phyloP scores from a whole-genome alignment of 2,888 invertebrate species.

The Ornithoptera alexandrae region DNA sequence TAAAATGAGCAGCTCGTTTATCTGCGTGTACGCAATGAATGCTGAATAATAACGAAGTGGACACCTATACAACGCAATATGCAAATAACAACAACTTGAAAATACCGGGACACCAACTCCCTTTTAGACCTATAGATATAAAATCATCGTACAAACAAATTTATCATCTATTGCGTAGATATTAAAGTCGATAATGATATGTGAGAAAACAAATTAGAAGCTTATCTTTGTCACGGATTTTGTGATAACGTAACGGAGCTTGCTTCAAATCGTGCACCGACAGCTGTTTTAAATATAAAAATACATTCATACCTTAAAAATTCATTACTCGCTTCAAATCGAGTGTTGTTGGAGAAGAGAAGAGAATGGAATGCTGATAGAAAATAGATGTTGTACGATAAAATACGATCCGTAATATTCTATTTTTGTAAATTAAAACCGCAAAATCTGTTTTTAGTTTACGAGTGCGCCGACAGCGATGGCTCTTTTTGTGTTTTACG shows the following conservation, averaged over 20 bases:
- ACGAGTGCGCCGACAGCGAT: slow-evolving; percentile 7
- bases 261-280: slow-evolving; percentile 7
- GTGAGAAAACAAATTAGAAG: neutral
- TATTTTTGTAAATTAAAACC: slow-evolving; percentile 2
- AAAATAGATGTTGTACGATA: slow-evolving; percentile 3
- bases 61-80: slow-evolving; percentile 28
- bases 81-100: slow-evolving; percentile 27
- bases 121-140: slow-evolving; percentile 7
- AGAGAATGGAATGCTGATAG: neutral
- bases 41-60: slow-evolving; percentile 26
- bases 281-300: slow-evolving; percentile 8
- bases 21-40: slow-evolving; percentile 14
- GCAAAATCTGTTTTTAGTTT: slow-evolving; percentile 12
- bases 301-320: neutral
- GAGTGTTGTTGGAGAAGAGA: neutral
- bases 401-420: neutral
- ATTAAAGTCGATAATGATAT: neutral
- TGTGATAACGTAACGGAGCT: slow-evolving; percentile 20
- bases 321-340: neutral
- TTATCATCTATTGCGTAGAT: neutral
- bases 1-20: slow-evolving; percentile 15
- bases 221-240: slow-evolving; percentile 22
- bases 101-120: slow-evolving; percentile 13
- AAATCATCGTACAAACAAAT: slow-evolving; percentile 2
- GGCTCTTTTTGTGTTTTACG: slow-evolving; percentile 9